phyloP scores from a whole-genome alignment of 92 coral and sea anemone species.

The Heteractis magnifica region DNA sequence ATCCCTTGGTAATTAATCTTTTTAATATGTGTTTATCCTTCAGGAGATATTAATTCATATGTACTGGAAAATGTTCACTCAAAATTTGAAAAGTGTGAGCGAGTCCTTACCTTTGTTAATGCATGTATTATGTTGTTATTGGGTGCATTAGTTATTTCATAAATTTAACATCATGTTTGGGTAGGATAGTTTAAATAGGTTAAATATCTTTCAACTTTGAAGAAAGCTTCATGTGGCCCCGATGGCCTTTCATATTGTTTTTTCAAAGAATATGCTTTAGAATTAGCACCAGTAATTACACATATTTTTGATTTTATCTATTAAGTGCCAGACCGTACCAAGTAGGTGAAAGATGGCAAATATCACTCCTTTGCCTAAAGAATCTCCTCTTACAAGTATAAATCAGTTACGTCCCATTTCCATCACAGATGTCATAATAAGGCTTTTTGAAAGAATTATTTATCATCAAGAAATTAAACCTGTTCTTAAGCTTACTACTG shows the following conservation, averaged over 20 bases:
- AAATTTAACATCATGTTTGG: no score
- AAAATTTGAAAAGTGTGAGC: no score
- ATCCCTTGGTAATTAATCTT: no score
- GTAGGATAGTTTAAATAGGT: no score
- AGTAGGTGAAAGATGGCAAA: neutral
- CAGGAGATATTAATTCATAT: no score
- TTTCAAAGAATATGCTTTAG: neutral
- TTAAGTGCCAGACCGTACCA: neutral
- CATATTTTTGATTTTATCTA: neutral
- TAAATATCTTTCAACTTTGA: neutral
- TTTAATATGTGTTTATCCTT: no score
- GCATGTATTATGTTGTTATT: no score
- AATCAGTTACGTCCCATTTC: neutral
- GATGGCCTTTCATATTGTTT: neutral
- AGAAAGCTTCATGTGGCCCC: constrained; percentile 1
- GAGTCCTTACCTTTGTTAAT: no score
- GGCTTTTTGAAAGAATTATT: neutral
- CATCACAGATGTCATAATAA: neutral
- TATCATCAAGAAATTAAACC: neutral
- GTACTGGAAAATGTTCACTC: no score
- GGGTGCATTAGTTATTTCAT: no score
- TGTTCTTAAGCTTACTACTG: neutral
- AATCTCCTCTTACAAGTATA: neutral
- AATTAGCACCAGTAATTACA: neutral
- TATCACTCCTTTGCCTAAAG: neutral